Percentiles rank a stretch among this genome's conserved stretches.
phyloP scores from a whole-genome alignment of 1,140 invertebrate species.

The Littorina saxatilis region DNA sequence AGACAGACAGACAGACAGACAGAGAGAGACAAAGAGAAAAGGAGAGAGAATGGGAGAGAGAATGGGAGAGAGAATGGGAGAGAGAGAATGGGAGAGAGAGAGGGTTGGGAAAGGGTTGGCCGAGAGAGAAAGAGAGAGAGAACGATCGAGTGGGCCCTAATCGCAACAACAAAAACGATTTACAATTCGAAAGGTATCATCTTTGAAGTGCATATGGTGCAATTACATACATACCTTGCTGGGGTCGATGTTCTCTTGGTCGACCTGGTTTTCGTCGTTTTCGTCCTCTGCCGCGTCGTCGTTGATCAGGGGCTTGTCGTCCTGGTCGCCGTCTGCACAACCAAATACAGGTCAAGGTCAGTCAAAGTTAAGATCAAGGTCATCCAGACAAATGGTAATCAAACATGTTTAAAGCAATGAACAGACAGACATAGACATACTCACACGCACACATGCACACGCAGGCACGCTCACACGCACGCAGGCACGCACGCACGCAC shows the following conservation, averaged over 20 bases:
- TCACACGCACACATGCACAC: not conserved
- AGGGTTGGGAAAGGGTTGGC: too few relatives aligned
- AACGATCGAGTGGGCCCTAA: too few relatives aligned
- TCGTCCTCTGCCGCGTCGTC: conserved; percentile 3
- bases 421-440: not conserved
- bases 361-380: not conserved
- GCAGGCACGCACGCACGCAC: not conserved
- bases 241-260: conserved; percentile 27
- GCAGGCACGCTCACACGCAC: not conserved
- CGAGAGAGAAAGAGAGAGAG: too few relatives aligned
- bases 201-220: not conserved
- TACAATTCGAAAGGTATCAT: not conserved
- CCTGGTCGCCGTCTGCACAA: conserved; percentile 22
- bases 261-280: not conserved
- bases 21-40: too few relatives aligned
- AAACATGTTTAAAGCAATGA: too few relatives aligned
- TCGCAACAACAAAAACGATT: too few relatives aligned
- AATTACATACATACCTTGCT: not conserved
- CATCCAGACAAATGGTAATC: too few relatives aligned
- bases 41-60: too few relatives aligned
- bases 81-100: too few relatives aligned
- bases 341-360: not conserved
- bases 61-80: too few relatives aligned
- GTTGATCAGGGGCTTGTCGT: conserved; percentile 27
- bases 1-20: not conserved